Evolutionary conservation across 92 coral and sea anemone species (phyloP).

Genomic region (Porites evermanni): DNA sequence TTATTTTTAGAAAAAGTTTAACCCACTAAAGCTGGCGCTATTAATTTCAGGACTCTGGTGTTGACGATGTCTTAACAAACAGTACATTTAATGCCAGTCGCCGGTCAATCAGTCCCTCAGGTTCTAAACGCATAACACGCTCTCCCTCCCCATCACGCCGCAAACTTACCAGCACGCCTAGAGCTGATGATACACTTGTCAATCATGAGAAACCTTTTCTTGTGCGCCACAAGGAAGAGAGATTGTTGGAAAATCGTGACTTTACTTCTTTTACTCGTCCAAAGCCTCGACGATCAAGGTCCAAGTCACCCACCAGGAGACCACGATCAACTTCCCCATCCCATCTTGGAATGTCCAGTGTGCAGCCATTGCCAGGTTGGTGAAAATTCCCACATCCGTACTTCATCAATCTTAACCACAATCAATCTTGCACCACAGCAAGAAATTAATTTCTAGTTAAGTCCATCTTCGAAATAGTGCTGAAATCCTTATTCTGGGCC

Average conservation of each 20-base stretch:
- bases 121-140: slow-evolving; percentile 73
- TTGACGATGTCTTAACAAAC: slow-evolving; percentile 84
- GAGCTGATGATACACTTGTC: slow-evolving; percentile 85
- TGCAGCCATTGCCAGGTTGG: slow-evolving; percentile 86
- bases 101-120: slow-evolving; percentile 79
- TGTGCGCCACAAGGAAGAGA: slow-evolving; percentile 91
- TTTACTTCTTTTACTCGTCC: slow-evolving; percentile 98
- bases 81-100: slow-evolving; percentile 79
- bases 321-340: slow-evolving; percentile 92
- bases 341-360: slow-evolving; percentile 79
- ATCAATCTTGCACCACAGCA: too few species aligned
- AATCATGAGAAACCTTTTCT: slow-evolving; percentile 83
- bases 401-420: not conserved
- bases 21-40: slow-evolving; percentile 19
- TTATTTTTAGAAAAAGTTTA: not conserved
- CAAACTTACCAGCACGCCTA: slow-evolving; percentile 79
- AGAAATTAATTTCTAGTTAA: too few species aligned
- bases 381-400: not conserved
- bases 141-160: slow-evolving; percentile 87
- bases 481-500: too few species aligned
- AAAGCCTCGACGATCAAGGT: slow-evolving; percentile 91
- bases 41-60: slow-evolving; percentile 90
- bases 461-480: too few species aligned
- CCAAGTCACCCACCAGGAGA: slow-evolving; percentile 94
- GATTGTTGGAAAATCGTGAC: slow-evolving; percentile 98